Evolutionary conservation across 2,888 invertebrate species (phyloP), one percentile per base, ranked within the genome.

Genomic region (Epistrophella euchroma): DNA sequence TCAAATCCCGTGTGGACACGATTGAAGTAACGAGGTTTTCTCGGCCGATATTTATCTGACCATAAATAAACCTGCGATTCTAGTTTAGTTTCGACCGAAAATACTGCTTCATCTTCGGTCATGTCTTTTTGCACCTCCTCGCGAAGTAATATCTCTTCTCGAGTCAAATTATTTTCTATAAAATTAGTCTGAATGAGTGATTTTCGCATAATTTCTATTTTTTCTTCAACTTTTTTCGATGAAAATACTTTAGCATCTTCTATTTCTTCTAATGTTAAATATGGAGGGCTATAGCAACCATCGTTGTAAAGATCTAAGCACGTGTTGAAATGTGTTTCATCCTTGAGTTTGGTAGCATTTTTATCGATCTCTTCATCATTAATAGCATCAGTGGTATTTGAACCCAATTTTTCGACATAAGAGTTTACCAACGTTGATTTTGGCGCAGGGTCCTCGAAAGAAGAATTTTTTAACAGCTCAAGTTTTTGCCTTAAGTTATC

Each of bases 11-110:
- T 97, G 91, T 97, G 97, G 4, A 97, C 97, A 76, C 97, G 94
- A 94, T 99, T 99, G 93, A 99, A 99, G 93, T 99, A 99, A 22
- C 99, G 93, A 0, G 99, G 99, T 89, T 99, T 99, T 60, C 99
- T 93, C 0, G 99, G 99, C 13, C 99, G 93, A 92, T 99, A 99
- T 93, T 99, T 99, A 93, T 99, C 99, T 0, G 98, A 98, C 98
- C 99, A 99, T 66, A 92, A 82, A 87, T 92, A 92, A 0, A 97
- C 96, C 93, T 97, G 96, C 84, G 96, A 96, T 89, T 97, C 97
- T 88, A 98, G 92, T 35, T 96, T 94, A 80, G 97, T 95, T 94
- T 99, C 97, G 58, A 97, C 98, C 79, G 97, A 97, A 93, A 99
- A 98, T 90, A 96, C 95, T 0, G 96, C 97, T 93, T 98, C 98